Evolutionary conservation across 1,140 invertebrate species (phyloP), one percentile per base, ranked within the genome.

Genomic region (Hydropsyche tenuis): DNA sequence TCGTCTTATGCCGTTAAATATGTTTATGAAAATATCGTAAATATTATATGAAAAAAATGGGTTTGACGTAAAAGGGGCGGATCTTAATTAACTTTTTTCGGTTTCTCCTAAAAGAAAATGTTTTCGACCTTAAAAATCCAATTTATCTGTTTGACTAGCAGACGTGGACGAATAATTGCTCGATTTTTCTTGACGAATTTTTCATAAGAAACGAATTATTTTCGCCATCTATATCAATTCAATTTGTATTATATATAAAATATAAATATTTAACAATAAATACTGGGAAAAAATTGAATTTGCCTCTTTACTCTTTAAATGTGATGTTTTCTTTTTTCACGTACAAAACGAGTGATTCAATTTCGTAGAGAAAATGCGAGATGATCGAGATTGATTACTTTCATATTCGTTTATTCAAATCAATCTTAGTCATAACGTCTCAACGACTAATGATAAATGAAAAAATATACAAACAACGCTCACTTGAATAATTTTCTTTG

Each of bases 141-240:
- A 60, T 60, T 60, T 60, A 60, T 60, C 56, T 60, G 56, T 60
- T 60, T 60, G 56, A 60, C 56, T 27, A 12, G 23, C 22, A 60
- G 23, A 60, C 23, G 56, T 27, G 1, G 22, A 7, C 22, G 56
- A 60, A 60, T 60, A 60, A 60, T 60, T 60, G 14, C 20, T 11
- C 51, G n/a, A n/a, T n/a, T n/a, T 53, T 53, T 53, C 20, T 18
- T 25, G 51, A 20, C 20, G 22, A 60, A 60, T 23, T 60, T 60
- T 60, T 60, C 12, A 25, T 60, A 25, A 60, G 18, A 27, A 18
- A 9, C 30, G 30, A 37, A 37, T 37, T 37, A 37, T 37, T 37
- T 37, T 37, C 30, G 3, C 30, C 30, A 37, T 9, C 30, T 37
- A 37, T 9, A 37, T 37, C 30, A 37, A 37, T n/a, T n/a, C n/a